Conservation (phyloP, 2,888 invertebrate genomes). For the Noctua fimbriata region DNA sequence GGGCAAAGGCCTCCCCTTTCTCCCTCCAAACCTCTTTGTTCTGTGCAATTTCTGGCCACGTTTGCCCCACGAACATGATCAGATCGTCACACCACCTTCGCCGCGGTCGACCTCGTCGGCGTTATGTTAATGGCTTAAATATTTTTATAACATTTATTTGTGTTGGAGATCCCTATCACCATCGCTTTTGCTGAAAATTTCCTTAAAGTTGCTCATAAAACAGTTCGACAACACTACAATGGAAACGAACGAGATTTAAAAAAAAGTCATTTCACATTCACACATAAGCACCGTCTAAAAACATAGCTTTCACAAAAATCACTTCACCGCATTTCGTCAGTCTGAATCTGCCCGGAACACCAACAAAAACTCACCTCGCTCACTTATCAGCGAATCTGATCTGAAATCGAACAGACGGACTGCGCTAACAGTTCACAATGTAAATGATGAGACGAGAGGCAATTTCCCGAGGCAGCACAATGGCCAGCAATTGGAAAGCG, state of each 20-base stretch:
- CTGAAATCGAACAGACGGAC: slow-evolving; percentile 58
- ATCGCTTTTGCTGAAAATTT: neutral
- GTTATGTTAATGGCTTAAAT: neutral
- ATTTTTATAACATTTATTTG: neutral
- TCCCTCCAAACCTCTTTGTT: too few species aligned
- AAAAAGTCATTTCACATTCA: neutral
- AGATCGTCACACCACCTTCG: too few species aligned
- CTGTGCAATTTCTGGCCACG: too few species aligned
- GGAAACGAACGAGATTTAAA: neutral
- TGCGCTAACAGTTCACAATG: slow-evolving; percentile 58
- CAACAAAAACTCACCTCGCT: slow-evolving; percentile 47
- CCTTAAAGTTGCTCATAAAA: neutral
- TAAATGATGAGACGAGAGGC: slow-evolving; percentile 67
- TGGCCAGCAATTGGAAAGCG: slow-evolving; percentile 80
- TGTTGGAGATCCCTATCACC: too few species aligned
- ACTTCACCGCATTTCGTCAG: slow-evolving; percentile 11
- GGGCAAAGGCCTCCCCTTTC: too few species aligned
- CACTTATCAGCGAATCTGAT: slow-evolving; percentile 50
- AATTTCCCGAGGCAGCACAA: slow-evolving; percentile 69
- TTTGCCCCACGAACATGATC: too few species aligned
- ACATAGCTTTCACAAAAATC: slow-evolving; percentile 25
- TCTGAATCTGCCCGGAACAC: slow-evolving; percentile 13
- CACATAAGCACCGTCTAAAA: neutral
- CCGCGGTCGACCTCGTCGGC: too few species aligned
- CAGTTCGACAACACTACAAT: neutral